phyloP scores from a whole-genome alignment of 2,797 vertebrate genomes.

The Simalia tracyae region DNA sequence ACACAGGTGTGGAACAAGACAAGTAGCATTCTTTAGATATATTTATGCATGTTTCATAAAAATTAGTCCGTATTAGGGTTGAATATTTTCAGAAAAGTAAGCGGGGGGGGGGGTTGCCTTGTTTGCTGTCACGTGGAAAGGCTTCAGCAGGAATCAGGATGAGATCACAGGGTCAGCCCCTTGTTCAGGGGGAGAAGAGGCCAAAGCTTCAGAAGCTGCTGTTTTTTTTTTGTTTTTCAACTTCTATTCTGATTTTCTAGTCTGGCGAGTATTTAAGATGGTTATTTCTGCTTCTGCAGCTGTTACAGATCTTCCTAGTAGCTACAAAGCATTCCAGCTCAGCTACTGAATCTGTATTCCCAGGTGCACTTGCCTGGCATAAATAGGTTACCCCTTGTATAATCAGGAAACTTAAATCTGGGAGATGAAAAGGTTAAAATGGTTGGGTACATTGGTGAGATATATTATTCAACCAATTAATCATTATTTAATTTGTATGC shows the following conservation, averaged over 20 bases:
- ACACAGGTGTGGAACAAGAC: slow-evolving; percentile 73
- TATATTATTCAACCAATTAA: too few species aligned
- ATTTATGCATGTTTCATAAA: background rate
- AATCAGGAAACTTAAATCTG: background rate
- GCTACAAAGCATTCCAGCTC: background rate
- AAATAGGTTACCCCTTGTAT: background rate
- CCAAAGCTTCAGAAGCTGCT: background rate
- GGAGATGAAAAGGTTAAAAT: background rate
- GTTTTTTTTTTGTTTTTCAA: too few species aligned
- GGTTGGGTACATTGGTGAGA: too few species aligned
- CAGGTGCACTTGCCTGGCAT: background rate
- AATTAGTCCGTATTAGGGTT: background rate
- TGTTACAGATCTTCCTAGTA: background rate
- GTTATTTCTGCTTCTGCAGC: background rate
- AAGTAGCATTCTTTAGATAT: slow-evolving; percentile 18
- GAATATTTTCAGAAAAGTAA: too few species aligned
- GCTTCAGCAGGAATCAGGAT: background rate
- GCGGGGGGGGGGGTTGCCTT: background rate
- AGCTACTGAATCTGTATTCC: background rate
- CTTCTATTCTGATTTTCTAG: too few species aligned
- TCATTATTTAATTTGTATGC: too few species aligned
- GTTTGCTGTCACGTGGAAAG: background rate
- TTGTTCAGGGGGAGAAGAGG: too few species aligned
- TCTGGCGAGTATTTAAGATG: too few species aligned
- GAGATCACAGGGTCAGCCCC: background rate